Conservation (phyloP, 2,888 invertebrate genomes). For the Lithodes maja region DNA sequence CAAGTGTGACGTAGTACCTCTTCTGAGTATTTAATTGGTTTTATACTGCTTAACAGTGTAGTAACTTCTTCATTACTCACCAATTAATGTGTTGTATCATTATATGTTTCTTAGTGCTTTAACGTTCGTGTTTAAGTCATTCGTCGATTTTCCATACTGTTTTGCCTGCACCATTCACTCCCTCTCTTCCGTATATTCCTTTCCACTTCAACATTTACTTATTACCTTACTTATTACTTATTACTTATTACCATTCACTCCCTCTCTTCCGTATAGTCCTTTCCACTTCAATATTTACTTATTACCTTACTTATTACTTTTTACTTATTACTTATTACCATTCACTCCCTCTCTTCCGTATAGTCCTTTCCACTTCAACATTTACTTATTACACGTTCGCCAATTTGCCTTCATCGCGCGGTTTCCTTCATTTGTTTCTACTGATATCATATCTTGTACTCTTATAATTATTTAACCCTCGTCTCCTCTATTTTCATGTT, state of each 20-base stretch:
- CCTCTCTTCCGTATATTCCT: background rate
- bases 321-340: background rate
- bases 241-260: background rate
- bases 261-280: background rate
- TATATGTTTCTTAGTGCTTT: no score
- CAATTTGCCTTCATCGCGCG: background rate
- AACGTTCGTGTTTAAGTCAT: no score
- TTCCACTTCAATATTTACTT: background rate
- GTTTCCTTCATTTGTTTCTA: background rate
- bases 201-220: constrained; percentile 4
- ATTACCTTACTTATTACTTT: background rate
- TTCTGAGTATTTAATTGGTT: no score
- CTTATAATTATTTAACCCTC: background rate
- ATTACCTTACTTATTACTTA: background rate
- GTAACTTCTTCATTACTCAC: no score
- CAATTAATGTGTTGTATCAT: no score
- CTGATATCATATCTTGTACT: background rate
- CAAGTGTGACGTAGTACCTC: no score
- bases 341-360: background rate
- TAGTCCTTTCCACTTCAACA: constrained; percentile 5
- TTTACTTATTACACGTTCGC: background rate
- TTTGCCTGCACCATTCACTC: no score
- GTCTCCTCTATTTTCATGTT: background rate
- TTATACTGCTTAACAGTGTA: no score
- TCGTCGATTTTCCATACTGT: no score